Percentiles rank a stretch among this genome's conserved stretches.
These are phyloP conservation scores for Cirrhinus mrigala DNA, from an alignment of 2,797 vertebrate genomes.

Conservation along the genomic window DNA sequence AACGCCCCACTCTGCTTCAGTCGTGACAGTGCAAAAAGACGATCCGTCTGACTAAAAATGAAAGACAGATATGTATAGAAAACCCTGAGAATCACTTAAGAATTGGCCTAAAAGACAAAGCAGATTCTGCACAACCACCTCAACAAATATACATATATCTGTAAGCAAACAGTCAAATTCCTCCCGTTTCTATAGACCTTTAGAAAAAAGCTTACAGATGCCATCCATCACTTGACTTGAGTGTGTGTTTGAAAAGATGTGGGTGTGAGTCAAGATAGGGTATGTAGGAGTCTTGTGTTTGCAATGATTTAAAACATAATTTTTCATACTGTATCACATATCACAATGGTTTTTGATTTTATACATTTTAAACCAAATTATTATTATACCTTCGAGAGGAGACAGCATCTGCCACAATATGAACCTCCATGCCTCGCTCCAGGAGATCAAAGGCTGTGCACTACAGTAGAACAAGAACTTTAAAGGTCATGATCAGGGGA, in stretches of 20 bases:
- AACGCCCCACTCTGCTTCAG: conserved; percentile 90
- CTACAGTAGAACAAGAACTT: conserved; percentile 67
- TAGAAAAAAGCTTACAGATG: conserved; percentile 8
- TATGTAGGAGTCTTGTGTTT: conserved; percentile 1
- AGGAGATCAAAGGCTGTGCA: conserved; percentile 87
- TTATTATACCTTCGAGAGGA: conserved; percentile 85
- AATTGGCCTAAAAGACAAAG: background rate
- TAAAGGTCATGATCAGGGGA: background rate
- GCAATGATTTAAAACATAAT: background rate
- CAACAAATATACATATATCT: conserved; percentile 5
- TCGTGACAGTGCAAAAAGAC: conserved; percentile 85
- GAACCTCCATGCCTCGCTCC: conserved; percentile 87
- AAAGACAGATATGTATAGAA: conserved; percentile 23
- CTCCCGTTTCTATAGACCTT: conserved; percentile 7
- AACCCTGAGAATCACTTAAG: conserved; percentile 18
- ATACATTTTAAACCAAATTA: background rate
- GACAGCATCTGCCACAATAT: conserved; percentile 88
- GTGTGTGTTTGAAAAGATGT: conserved; percentile 12
- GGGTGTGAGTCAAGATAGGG: background rate
- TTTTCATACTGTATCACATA: background rate
- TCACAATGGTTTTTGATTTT: background rate
- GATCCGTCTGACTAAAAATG: conserved; percentile 85
- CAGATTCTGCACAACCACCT: background rate
- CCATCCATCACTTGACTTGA: background rate
- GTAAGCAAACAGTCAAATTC: background rate